Base-by-base conservation (phyloP, 2,888 invertebrate species). In the Sthenelais limicola region DNA sequence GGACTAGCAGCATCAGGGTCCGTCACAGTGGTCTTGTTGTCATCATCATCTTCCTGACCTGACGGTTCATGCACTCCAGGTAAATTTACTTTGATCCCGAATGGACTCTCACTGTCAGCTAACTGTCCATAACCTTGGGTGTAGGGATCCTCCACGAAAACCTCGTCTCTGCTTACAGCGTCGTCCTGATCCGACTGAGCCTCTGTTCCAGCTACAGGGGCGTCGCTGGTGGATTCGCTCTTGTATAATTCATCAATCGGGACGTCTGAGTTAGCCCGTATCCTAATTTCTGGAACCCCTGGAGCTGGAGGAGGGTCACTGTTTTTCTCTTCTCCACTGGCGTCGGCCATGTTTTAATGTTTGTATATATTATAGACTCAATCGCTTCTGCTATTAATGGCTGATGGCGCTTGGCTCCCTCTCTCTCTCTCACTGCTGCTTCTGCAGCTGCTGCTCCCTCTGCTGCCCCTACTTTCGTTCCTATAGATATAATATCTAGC, bases 281-380 rank as follows among this genome's bases (percentile, higher is more conserved):
- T 49, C 7, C 74, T 67, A 38, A 74, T 74, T 58, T 74, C 74
- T 1, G 74, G 74, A 26, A 74, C 68, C 47, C 47, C 47, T 33
- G 33, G 51, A 2, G 52, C 56, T 33, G 32, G 48, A n/a, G 32
- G 43, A 35, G 68, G 43, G 68, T 47, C 68, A 49, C 48, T 48
- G 68, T n/a, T n/a, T n/a, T n/a, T n/a, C n/a, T n/a, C n/a, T n/a
- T n/a, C n/a, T n/a, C n/a, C n/a, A n/a, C n/a, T n/a, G n/a, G n/a
- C n/a, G n/a, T n/a, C n/a, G n/a, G n/a, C n/a, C n/a, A n/a, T n/a
- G n/a, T n/a, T n/a, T n/a, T n/a, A n/a, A n/a, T n/a, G n/a, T n/a
- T n/a, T n/a, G n/a, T n/a, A n/a, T n/a, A n/a, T n/a, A n/a, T n/a
- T n/a, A n/a, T n/a, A n/a, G n/a, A n/a, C n/a, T n/a, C n/a, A n/a